These are phyloP conservation scores for Onchidella celtica DNA, from an alignment of 2,888 invertebrate genomes.

Conservation along the genomic window DNA sequence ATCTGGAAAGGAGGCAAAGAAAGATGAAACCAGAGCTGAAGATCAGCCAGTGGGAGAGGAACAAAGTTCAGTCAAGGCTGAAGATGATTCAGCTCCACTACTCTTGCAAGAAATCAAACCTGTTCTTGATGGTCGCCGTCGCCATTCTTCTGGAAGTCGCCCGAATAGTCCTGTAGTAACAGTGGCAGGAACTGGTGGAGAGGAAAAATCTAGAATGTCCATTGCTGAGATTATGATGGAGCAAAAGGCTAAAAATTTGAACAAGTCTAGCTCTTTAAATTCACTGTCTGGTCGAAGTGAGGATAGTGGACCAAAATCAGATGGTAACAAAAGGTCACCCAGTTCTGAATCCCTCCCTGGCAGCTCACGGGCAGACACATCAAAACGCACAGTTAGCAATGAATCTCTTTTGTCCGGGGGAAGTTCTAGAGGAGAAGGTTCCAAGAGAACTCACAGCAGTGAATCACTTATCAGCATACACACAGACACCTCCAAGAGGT, in stretches of 20 bases:
- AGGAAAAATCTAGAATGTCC: constrained; percentile 60
- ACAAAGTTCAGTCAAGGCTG: constrained; percentile 50
- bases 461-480: constrained; percentile 45
- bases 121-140: constrained; percentile 68
- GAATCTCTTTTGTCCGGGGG: constrained; percentile 9
- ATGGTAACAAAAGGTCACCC: constrained; percentile 36
- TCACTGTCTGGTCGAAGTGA: constrained; percentile 45
- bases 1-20: constrained; percentile 6
- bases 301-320: constrained; percentile 56
- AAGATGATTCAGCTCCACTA: neutral
- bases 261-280: constrained; percentile 52
- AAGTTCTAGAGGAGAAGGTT: constrained; percentile 29
- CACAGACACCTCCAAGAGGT: constrained; percentile 28
- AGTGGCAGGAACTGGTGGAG: constrained; percentile 44
- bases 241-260: constrained; percentile 57
- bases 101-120: constrained; percentile 49
- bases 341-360: constrained; percentile 45
- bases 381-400: constrained; percentile 25
- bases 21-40: neutral
- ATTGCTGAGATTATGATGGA: constrained; percentile 67
- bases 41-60: constrained; percentile 47
- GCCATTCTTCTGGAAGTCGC: constrained; percentile 71
- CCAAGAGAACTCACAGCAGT: constrained; percentile 32
- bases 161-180: constrained; percentile 70
- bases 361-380: constrained; percentile 18